Conservation (phyloP, 2,797 vertebrate genomes). For the Agapornis canus region DNA sequence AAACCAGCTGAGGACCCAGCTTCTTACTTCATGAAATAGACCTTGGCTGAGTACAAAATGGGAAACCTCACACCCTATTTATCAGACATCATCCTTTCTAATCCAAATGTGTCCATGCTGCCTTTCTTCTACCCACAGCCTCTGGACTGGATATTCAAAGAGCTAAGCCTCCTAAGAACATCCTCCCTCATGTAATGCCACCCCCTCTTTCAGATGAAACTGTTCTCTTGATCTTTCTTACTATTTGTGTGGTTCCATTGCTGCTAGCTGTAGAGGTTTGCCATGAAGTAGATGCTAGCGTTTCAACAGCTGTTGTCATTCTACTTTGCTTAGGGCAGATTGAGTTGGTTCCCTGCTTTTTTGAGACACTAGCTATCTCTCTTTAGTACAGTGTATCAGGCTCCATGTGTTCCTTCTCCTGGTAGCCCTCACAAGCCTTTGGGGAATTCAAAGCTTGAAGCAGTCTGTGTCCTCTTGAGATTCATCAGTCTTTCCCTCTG, state of each 20-base stretch:
- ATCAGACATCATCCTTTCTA: neutral
- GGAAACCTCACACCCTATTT: neutral
- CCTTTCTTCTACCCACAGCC: neutral
- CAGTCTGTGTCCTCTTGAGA: neutral
- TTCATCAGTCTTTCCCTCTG: neutral
- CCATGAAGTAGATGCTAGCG: neutral
- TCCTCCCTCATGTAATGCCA: neutral
- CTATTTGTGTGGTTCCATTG: neutral
- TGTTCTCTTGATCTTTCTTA: neutral
- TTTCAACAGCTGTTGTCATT: neutral
- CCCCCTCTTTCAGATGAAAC: neutral
- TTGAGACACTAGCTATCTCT: neutral
- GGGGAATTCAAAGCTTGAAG: neutral
- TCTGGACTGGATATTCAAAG: neutral
- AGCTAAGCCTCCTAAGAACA: neutral
- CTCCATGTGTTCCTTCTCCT: neutral
- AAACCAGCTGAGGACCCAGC: neutral
- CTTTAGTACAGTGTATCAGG: neutral
- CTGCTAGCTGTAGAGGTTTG: neutral
- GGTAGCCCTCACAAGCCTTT: neutral
- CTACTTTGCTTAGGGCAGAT: neutral
- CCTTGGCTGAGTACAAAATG: neutral
- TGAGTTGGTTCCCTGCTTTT: neutral
- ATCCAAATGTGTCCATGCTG: neutral
- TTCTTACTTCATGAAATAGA: neutral